A percentile compares a stretch with the other conserved stretches of the same genome.
Evolutionary conservation across 2,888 invertebrate genomes (phyloP).

Genomic region (Philopedon plagiatum): DNA sequence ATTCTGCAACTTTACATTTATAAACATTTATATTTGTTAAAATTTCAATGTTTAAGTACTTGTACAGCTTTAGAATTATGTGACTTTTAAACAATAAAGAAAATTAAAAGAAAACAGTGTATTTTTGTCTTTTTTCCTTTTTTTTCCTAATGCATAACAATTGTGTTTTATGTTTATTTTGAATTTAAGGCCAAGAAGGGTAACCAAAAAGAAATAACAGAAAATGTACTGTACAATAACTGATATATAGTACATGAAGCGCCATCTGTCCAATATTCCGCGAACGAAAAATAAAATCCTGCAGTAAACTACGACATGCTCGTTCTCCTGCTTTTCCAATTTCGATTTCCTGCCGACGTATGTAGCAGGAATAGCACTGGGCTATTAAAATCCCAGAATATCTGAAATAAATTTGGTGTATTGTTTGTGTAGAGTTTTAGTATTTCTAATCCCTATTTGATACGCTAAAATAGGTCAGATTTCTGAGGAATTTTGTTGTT

Average conservation of each 20-base stretch:
- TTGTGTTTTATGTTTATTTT: too few relatives aligned
- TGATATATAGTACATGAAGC: neutral
- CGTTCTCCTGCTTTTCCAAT: neutral
- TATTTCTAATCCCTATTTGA: too few relatives aligned
- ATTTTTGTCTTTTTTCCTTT: too few relatives aligned
- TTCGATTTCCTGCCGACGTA: neutral
- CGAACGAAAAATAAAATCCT: neutral
- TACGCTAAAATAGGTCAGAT: too few relatives aligned
- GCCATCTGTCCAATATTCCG: neutral
- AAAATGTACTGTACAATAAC: too few relatives aligned
- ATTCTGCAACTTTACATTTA: conserved; percentile 5
- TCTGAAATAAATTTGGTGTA: neutral
- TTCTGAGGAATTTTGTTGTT: too few relatives aligned
- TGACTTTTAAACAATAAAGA: neutral
- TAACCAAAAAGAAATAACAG: too few relatives aligned
- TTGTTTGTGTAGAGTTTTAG: neutral
- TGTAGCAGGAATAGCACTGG: neutral
- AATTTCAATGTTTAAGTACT: neutral
- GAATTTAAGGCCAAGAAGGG: too few relatives aligned
- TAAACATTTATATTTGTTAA: neutral
- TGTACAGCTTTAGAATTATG: neutral
- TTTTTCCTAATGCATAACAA: too few relatives aligned
- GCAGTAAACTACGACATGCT: neutral
- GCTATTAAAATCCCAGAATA: neutral
- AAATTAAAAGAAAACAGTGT: neutral